Conservation (phyloP, 2,888 invertebrate genomes). For the Meloe dianella region DNA sequence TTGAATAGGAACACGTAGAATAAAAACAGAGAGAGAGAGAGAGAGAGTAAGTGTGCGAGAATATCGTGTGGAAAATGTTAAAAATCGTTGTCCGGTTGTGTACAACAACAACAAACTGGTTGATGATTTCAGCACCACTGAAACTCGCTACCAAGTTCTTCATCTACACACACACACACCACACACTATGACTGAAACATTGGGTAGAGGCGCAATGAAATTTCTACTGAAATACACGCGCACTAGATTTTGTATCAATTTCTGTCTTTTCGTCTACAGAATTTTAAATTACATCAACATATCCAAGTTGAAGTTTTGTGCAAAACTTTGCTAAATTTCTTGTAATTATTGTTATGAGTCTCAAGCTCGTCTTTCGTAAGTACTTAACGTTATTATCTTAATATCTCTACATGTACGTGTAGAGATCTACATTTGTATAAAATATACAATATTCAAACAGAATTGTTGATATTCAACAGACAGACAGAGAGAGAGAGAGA, state of each 20-base stretch:
- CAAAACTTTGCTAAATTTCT: background rate
- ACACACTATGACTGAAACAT: background rate
- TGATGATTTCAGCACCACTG: constrained; percentile 30
- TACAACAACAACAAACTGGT: constrained; percentile 12
- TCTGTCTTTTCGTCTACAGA: background rate
- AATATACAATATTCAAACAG: background rate
- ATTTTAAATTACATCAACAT: background rate
- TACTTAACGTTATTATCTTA: background rate
- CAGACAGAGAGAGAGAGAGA: background rate
- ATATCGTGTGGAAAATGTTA: background rate
- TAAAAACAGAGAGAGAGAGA: background rate
- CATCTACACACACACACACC: too few species aligned
- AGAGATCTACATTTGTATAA: background rate
- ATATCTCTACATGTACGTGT: background rate
- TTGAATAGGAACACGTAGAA: background rate
- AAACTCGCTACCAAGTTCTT: background rate
- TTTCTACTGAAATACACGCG: background rate
- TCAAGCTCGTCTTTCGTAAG: background rate
- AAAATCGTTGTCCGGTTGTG: background rate
- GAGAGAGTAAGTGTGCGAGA: too few species aligned
- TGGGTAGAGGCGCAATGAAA: constrained; percentile 2
- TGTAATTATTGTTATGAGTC: background rate
- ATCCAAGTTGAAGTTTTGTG: background rate
- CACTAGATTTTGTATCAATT: background rate
- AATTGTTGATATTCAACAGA: constrained; percentile 3